Evolutionary conservation across 2,113 vertebrate species (phyloP), one percentile per base, ranked within the genome.

Genomic region (Pycnonotus jocosus): DNA sequence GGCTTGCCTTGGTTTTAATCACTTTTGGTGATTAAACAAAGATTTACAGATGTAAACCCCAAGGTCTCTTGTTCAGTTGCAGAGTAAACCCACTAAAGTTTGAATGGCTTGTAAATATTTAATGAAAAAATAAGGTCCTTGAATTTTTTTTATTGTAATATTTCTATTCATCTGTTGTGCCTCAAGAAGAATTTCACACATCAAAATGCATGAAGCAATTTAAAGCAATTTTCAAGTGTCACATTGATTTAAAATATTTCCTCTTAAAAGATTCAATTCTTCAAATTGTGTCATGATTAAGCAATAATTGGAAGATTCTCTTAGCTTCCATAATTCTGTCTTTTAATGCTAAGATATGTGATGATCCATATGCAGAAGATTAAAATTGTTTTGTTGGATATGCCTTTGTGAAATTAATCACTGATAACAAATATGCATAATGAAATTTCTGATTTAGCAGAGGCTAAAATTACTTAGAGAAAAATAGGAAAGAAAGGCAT

Each of bases 101-200:
- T 92, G 86, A 95, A 88, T 86, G 40, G 30, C 31, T 90, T 35
- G 70, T 95, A 96, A 95, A 94, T 96, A 93, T 93, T 97, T 97
- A 89, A 95, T 93, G 83, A 95, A 95, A 96, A 82, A 96, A 94
- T 93, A 95, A 86, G 70, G 31, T 74, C 13, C 45, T 71, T 79
- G 51, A 91, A 23, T 86, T 37, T 85, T 89, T 50, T 95, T 93
- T 64, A 80, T 88, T 81, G 45, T 44, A 87, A 68, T 91, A 88
- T 90, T 90, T 96, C 45, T 95, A 93, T 92, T 93, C 42, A 95
- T 93, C 85, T 85, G 56, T 91, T 96, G 68, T 85, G 74, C 92
- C 91, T 86, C 31, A 66, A 91, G 91, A 94, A 95, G 47, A 91
- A 88, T 91, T 84, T 94, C 74, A 64, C 86, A 89, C 38, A 92